These are phyloP conservation scores for Enteromius argenteus DNA, from an alignment of 2,797 vertebrate genomes.

Conservation along the genomic window DNA sequence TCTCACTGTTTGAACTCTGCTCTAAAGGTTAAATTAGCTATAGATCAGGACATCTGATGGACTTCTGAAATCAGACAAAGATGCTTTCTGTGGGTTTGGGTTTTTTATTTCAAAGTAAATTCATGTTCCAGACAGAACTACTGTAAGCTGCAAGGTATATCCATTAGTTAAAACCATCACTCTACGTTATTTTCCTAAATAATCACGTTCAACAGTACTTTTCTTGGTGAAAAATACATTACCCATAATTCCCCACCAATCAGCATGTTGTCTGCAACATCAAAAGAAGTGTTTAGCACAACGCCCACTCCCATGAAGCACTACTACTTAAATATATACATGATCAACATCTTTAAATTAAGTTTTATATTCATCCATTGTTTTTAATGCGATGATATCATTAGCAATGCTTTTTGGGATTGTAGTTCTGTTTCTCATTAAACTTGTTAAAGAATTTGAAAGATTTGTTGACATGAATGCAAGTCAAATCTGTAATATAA, in stretches of 20 bases:
- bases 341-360: background rate
- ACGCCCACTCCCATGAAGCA: background rate
- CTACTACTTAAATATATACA: background rate
- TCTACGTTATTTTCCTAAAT: background rate
- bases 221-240: conserved; percentile 3
- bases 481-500: background rate
- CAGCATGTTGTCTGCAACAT: background rate
- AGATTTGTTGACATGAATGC: background rate
- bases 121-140: background rate
- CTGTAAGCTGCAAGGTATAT: background rate
- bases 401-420: background rate
- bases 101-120: background rate
- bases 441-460: background rate
- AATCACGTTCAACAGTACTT: background rate
- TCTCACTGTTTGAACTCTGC: conserved; percentile 5
- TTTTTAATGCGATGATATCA: background rate
- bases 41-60: background rate
- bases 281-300: background rate
- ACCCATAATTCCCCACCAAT: background rate
- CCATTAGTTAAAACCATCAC: background rate
- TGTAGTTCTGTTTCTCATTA: background rate
- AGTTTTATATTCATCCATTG: background rate
- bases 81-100: background rate
- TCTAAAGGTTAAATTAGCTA: conserved; percentile 4
- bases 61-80: background rate